These are phyloP conservation scores for Ficedula albicollis DNA, from an alignment of 2,797 vertebrate genomes.

Conservation along the genomic window DNA sequence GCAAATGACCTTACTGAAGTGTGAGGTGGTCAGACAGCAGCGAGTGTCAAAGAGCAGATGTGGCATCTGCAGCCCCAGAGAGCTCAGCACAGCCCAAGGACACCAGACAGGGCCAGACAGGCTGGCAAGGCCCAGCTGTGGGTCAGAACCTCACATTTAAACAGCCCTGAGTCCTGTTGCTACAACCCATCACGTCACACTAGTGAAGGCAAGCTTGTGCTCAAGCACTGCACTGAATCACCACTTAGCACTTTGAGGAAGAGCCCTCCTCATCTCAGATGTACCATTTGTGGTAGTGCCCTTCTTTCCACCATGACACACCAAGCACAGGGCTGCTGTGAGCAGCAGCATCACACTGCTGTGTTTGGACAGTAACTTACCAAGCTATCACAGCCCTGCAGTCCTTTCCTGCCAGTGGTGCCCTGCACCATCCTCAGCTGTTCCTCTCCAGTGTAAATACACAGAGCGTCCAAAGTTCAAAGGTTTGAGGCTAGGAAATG, in stretches of 20 bases:
- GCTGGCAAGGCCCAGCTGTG: accelerated
- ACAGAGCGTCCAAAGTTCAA: background rate
- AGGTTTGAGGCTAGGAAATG: background rate
- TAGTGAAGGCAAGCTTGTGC: background rate
- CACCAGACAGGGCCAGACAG: background rate
- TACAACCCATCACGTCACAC: accelerated
- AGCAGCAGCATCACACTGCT: background rate
- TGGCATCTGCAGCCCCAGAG: background rate
- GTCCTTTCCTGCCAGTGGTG: background rate
- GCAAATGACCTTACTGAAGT: background rate
- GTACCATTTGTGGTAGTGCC: background rate
- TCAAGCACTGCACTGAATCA: background rate
- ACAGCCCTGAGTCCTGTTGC: no score
- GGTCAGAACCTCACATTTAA: accelerated
- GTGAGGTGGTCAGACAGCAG: background rate
- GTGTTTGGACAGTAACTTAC: background rate
- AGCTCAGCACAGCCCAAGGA: no score
- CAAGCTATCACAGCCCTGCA: background rate
- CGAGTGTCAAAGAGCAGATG: accelerated
- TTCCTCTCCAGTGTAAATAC: background rate
- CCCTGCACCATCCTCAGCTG: background rate
- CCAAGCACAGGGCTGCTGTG: background rate
- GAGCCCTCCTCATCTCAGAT: background rate
- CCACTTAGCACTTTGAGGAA: background rate
- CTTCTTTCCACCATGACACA: accelerated